Percentiles rank a stretch among this genome's conserved stretches.
These are phyloP conservation scores for Diplogasteroides magnus DNA, from an alignment of 1,140 invertebrate species.

Conservation along the genomic window DNA sequence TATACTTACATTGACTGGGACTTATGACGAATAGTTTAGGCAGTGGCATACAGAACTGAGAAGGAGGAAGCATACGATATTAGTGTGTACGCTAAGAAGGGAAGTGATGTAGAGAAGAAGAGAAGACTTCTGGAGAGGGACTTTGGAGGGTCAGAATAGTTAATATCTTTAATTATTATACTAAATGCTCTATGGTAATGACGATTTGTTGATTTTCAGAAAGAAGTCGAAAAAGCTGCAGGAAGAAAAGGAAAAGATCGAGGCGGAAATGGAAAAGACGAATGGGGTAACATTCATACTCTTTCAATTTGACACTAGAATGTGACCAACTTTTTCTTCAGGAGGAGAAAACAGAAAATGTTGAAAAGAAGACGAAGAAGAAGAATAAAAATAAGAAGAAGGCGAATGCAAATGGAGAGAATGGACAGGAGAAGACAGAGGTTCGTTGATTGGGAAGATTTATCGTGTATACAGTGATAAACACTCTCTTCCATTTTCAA, in stretches of 20 bases:
- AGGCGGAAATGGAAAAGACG: conserved; percentile 8
- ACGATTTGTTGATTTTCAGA: conserved; percentile 3
- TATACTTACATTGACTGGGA: neutral
- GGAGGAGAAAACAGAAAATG: neutral
- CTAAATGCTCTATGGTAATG: conserved; percentile 9
- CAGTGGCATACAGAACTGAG: conserved; percentile 70
- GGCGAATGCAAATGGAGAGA: neutral
- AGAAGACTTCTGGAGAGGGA: conserved; percentile 67
- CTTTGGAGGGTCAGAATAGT: conserved; percentile 9
- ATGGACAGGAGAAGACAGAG: neutral
- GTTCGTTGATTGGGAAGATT: too few species aligned
- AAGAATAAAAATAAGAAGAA: neutral
- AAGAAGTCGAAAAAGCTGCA: conserved; percentile 24
- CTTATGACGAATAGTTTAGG: conserved; percentile 38
- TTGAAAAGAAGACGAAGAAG: neutral
- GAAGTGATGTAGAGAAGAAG: conserved; percentile 69
- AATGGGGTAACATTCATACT: too few species aligned
- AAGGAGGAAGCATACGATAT: conserved; percentile 75
- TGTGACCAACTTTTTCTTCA: too few species aligned
- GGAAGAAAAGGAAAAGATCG: conserved; percentile 22
- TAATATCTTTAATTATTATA: too few species aligned
- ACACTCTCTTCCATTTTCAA: too few species aligned
- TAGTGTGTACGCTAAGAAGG: conserved; percentile 70
- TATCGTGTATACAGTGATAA: too few species aligned
- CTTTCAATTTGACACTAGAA: too few species aligned